phyloP scores from a whole-genome alignment of 2,113 vertebrate genomes.

The Callipepla squamata region DNA sequence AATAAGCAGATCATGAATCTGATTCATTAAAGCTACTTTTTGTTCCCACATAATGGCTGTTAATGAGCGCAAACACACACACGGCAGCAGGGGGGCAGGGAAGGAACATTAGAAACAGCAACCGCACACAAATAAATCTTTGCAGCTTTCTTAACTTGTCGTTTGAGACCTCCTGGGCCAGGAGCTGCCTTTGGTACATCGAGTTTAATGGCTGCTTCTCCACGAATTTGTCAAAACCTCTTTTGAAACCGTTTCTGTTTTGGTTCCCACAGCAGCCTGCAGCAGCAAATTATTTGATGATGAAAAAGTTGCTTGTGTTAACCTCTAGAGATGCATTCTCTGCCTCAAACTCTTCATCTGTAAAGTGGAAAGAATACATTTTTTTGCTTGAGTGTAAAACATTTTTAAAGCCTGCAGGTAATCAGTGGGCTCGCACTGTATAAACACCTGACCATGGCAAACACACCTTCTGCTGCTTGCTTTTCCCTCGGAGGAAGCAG shows the following conservation, averaged over 20 bases:
- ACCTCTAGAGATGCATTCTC: neutral
- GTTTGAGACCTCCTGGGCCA: neutral
- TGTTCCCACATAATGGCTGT: neutral
- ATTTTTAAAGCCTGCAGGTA: neutral
- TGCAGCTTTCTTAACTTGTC: neutral
- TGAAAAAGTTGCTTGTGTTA: neutral
- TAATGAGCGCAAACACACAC: neutral
- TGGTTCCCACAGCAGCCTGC: neutral
- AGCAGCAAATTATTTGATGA: neutral
- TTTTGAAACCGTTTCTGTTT: neutral
- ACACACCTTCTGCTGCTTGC: rapidly evolving
- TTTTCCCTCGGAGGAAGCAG: rapidly evolving
- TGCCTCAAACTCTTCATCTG: rapidly evolving
- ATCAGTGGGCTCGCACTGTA: rapidly evolving
- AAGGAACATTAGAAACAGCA: neutral
- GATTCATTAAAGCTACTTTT: neutral
- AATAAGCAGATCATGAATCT: neutral
- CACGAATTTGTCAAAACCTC: neutral
- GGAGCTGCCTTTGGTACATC: neutral
- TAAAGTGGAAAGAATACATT: neutral
- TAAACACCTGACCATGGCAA: rapidly evolving
- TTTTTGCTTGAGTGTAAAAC: neutral
- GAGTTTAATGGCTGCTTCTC: neutral
- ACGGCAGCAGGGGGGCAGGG: neutral
- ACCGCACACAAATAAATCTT: neutral